phyloP scores from a whole-genome alignment of 2,888 invertebrate genomes.

The Orthosia gracilis region DNA sequence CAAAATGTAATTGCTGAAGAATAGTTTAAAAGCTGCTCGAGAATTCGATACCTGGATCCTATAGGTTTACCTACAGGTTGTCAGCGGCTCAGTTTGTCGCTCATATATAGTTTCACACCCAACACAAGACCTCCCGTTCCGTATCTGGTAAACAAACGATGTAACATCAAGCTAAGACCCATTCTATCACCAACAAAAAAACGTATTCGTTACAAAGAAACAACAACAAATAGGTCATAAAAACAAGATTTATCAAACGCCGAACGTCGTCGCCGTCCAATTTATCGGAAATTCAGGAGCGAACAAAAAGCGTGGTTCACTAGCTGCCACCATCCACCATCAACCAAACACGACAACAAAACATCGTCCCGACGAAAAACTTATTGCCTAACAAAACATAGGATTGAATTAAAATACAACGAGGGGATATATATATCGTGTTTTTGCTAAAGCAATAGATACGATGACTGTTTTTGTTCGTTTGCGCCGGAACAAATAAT shows the following conservation, averaged over 20 bases:
- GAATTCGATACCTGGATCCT: too few relatives aligned
- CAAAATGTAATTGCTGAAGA: too few relatives aligned
- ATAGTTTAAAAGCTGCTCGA: too few relatives aligned
- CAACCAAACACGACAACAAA: slow-evolving; percentile 48
- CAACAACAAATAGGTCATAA: slow-evolving; percentile 53
- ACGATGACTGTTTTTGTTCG: slow-evolving; percentile 60
- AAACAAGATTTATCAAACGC: slow-evolving; percentile 60
- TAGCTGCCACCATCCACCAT: slow-evolving; percentile 22
- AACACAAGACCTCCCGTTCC: too few relatives aligned
- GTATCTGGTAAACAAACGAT: too few relatives aligned
- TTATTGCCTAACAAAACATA: slow-evolving; percentile 65
- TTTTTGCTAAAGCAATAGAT: slow-evolving; percentile 60
- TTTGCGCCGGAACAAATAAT: slow-evolving; percentile 58
- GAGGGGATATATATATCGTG: slow-evolving; percentile 49
- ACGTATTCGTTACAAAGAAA: slow-evolving; percentile 47
- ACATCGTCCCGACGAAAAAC: slow-evolving; percentile 52
- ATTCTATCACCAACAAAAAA: slow-evolving; percentile 23
- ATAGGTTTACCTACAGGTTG: too few relatives aligned
- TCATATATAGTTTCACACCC: too few relatives aligned
- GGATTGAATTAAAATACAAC: slow-evolving; percentile 66
- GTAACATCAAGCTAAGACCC: slow-evolving; percentile 9
- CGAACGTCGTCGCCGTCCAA: slow-evolving; percentile 40
- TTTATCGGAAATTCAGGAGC: slow-evolving; percentile 50
- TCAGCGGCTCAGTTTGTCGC: too few relatives aligned
- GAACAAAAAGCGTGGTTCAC: slow-evolving; percentile 53